phyloP scores from a whole-genome alignment of 2,797 vertebrate species.

The Clarias fuscus region DNA sequence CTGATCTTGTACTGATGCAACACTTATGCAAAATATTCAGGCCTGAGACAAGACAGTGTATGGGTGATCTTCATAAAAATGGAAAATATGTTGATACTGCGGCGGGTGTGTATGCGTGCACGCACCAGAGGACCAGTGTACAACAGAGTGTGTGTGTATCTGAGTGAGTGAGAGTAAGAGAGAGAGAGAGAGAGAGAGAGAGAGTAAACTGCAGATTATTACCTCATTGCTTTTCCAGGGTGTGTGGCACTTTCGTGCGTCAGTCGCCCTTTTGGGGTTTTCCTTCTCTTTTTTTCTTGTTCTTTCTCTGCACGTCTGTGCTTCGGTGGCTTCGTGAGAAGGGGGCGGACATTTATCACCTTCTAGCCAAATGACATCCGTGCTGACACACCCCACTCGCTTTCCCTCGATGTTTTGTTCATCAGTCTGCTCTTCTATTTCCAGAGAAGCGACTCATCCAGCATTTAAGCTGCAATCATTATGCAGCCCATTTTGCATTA shows the following conservation, averaged over 20 bases:
- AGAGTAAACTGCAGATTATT: conserved; percentile 50
- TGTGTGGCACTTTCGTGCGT: conserved; percentile 57
- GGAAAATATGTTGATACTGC: neutral
- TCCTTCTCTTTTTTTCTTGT: conserved; percentile 49
- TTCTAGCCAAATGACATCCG: conserved; percentile 74
- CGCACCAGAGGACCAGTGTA: conserved; percentile 29
- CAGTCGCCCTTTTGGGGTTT: conserved; percentile 59
- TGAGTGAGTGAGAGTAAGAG: neutral
- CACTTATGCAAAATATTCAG: conserved; percentile 13
- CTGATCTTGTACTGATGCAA: conserved; percentile 27
- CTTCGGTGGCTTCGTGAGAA: conserved; percentile 52
- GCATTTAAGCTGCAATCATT: conserved; percentile 28
- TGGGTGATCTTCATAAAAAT: neutral
- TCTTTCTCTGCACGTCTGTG: conserved; percentile 51
- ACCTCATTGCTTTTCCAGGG: conserved; percentile 73
- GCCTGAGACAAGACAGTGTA: neutral
- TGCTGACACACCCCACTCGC: conserved; percentile 46
- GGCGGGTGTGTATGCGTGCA: neutral
- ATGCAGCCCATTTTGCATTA: conserved; percentile 27
- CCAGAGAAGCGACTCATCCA: conserved; percentile 42
- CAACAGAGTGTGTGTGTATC: conserved; percentile 44
- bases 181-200: conserved; percentile 42
- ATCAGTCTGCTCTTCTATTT: conserved; percentile 47
- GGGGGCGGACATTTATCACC: conserved; percentile 71
- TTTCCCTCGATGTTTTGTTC: conserved; percentile 43